Percentiles rank a stretch among this genome's conserved stretches.
Conservation (phyloP, 2,888 invertebrate genomes). For the Pollenia amentaria region DNA sequence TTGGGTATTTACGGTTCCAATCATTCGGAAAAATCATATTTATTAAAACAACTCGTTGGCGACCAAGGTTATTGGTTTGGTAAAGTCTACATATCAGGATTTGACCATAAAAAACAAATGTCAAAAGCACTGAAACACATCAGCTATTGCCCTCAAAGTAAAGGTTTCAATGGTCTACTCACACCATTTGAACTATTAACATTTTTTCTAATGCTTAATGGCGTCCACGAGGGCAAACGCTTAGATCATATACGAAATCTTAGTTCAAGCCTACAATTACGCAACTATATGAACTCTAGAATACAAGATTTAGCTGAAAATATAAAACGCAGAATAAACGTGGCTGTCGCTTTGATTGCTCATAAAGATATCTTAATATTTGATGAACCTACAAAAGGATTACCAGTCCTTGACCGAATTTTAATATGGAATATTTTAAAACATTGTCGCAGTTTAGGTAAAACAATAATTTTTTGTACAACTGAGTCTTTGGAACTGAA, state of each 20-base stretch:
- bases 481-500: conserved; percentile 94
- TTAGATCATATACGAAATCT: conserved; percentile 83
- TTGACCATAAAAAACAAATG: conserved; percentile 85
- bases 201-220: conserved; percentile 88
- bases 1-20: conserved; percentile 92
- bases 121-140: conserved; percentile 86
- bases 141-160: conserved; percentile 89
- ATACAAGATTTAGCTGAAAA: conserved; percentile 88
- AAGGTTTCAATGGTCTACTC: conserved; percentile 88
- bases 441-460: conserved; percentile 88
- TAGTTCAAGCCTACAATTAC: conserved; percentile 86
- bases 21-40: conserved; percentile 93
- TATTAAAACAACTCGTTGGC: conserved; percentile 94
- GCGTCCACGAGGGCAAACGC: conserved; percentile 84
- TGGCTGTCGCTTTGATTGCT: conserved; percentile 89
- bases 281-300: conserved; percentile 87
- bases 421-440: conserved; percentile 91
- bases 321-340: conserved; percentile 89
- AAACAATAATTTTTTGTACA: conserved; percentile 91
- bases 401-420: conserved; percentile 91
- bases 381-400: conserved; percentile 86
- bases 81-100: conserved; percentile 88
- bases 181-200: conserved; percentile 88
- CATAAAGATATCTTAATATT: conserved; percentile 88
- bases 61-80: conserved; percentile 89